These are phyloP conservation scores for Zoanthus sansibaricus DNA, from an alignment of 92 coral and sea anemone species.

Conservation along the genomic window DNA sequence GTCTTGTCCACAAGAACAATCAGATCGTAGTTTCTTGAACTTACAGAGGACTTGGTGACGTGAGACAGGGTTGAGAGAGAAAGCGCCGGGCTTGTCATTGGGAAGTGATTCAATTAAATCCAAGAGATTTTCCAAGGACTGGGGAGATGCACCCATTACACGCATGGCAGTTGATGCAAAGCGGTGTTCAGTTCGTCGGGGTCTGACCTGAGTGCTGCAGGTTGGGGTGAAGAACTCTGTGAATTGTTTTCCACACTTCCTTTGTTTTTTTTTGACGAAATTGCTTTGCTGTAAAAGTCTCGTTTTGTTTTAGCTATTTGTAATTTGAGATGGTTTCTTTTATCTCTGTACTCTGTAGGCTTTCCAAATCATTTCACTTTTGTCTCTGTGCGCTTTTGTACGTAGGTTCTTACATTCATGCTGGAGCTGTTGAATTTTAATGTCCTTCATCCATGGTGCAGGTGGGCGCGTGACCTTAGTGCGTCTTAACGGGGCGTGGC, in stretches of 20 bases:
- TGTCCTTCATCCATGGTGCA: too few species aligned
- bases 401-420: too few species aligned
- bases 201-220: neutral
- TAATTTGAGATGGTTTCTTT: too few species aligned
- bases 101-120: neutral
- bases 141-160: neutral
- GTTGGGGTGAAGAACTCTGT: neutral
- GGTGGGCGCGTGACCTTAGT: too few species aligned
- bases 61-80: neutral
- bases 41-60: neutral
- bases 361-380: too few species aligned
- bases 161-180: neutral
- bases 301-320: too few species aligned
- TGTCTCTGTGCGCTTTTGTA: too few species aligned
- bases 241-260: neutral
- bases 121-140: neutral
- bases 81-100: neutral
- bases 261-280: neutral
- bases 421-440: too few species aligned
- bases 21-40: neutral
- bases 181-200: neutral
- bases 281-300: too few species aligned
- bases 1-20: conserved; percentile 9
- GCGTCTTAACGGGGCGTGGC: too few species aligned
- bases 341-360: too few species aligned